Conservation (phyloP, 2,888 invertebrate genomes). For the Tortrix viridana region DNA sequence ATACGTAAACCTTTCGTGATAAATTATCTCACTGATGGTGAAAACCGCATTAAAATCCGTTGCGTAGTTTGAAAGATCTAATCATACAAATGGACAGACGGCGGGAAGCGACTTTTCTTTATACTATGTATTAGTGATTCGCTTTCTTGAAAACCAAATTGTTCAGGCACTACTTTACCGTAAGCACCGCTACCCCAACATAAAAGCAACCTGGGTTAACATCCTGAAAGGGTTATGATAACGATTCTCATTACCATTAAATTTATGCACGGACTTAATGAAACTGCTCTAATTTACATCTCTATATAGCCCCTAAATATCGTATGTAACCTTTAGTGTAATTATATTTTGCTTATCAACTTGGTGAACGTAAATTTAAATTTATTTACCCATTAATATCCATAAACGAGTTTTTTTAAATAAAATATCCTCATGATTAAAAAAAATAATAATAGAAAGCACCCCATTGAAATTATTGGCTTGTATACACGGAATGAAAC, state of each 20-base stretch:
- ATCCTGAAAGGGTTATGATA: constrained; percentile 46
- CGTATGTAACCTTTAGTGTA: constrained; percentile 19
- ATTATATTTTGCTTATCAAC: constrained; percentile 40
- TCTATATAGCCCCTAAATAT: constrained; percentile 41
- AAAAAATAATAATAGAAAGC: too few relatives aligned
- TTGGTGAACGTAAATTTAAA: background rate
- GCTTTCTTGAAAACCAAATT: constrained; percentile 18
- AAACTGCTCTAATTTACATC: constrained; percentile 48
- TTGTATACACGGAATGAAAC: too few relatives aligned
- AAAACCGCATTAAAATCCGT: too few relatives aligned
- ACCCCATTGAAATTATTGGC: too few relatives aligned
- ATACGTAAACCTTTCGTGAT: too few relatives aligned
- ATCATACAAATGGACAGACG: too few relatives aligned
- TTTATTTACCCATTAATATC: background rate
- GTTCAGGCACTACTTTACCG: constrained; percentile 16
- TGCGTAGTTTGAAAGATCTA: too few relatives aligned
- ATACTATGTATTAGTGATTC: too few relatives aligned
- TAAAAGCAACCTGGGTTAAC: constrained; percentile 49
- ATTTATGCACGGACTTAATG: constrained; percentile 50
- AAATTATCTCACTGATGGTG: too few relatives aligned
- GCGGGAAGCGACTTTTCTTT: too few relatives aligned
- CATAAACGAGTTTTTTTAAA: too few relatives aligned
- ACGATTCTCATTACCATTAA: constrained; percentile 47
- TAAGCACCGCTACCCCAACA: constrained; percentile 40
- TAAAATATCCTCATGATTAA: too few relatives aligned